A percentile compares a stretch with the other conserved stretches of the same genome.
phyloP scores from a whole-genome alignment of 1,140 invertebrate genomes.

The Neodiprion virginianus region DNA sequence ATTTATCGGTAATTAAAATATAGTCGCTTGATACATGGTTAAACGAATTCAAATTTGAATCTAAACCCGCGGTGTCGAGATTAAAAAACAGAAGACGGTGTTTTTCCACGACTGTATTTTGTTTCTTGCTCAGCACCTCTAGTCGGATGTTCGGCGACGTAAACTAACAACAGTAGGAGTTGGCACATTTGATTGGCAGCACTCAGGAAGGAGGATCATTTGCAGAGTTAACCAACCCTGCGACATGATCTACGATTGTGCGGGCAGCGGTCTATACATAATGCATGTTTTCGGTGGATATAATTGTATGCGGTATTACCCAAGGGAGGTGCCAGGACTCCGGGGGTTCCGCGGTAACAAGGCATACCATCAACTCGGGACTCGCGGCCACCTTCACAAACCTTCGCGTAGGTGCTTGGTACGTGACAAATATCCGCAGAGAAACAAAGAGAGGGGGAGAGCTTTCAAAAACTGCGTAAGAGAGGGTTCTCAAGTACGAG shows the following conservation, averaged over 20 bases:
- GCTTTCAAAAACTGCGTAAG: neutral
- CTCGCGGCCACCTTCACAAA: neutral
- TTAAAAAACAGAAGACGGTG: no score
- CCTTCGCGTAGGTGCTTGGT: neutral
- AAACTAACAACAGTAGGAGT: neutral
- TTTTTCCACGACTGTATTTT: no score
- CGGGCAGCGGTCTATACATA: slow-evolving; percentile 41
- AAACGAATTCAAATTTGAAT: no score
- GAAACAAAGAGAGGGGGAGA: neutral
- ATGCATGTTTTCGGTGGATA: slow-evolving; percentile 53
- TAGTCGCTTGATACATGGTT: no score
- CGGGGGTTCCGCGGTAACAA: slow-evolving; percentile 50
- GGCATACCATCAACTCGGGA: slow-evolving; percentile 47
- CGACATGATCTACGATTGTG: slow-evolving; percentile 47
- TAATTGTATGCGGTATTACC: slow-evolving; percentile 59
- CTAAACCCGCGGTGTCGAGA: no score
- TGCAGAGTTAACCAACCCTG: slow-evolving; percentile 56
- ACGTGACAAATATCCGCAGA: neutral
- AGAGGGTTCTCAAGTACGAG: neutral
- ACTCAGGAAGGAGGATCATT: slow-evolving; percentile 37
- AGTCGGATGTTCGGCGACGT: neutral
- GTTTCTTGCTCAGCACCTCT: no score
- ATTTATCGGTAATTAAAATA: no score
- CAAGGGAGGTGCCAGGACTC: slow-evolving; percentile 42
- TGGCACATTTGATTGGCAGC: neutral